A percentile compares a stretch with the other conserved stretches of the same genome.
Evolutionary conservation across 2,888 invertebrate species (phyloP).

Genomic region (Luffia ferchaultella): DNA sequence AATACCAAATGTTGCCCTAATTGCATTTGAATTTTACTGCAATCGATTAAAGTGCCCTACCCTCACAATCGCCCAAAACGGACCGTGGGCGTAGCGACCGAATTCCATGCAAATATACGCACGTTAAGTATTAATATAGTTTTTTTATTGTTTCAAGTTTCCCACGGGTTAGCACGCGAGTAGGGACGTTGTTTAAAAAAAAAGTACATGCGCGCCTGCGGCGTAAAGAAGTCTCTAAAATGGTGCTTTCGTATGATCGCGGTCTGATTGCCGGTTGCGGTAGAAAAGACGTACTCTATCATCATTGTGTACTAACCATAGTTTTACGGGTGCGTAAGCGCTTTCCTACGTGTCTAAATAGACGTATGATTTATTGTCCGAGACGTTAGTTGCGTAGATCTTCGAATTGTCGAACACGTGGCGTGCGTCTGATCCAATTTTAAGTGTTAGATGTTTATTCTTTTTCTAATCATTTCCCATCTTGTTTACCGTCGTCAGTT

Average conservation of each 20-base stretch:
- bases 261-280: slow-evolving; percentile 37
- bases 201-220: neutral
- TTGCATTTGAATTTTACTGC: neutral
- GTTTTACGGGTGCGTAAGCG: slow-evolving; percentile 39
- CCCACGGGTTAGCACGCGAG: slow-evolving; percentile 54
- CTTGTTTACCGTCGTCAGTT: no score
- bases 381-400: slow-evolving; percentile 24
- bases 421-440: no score
- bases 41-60: neutral
- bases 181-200: no score
- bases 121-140: slow-evolving; percentile 23
- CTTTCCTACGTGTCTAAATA: slow-evolving; percentile 44
- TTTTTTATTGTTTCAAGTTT: slow-evolving; percentile 38
- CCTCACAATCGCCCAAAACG: slow-evolving; percentile 4
- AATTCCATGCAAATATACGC: slow-evolving; percentile 44
- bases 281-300: slow-evolving; percentile 30
- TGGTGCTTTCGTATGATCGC: slow-evolving; percentile 45
- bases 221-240: slow-evolving; percentile 33
- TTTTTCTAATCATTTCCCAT: no score
- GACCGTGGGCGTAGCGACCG: slow-evolving; percentile 21
- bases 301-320: slow-evolving; percentile 45
- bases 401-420: slow-evolving; percentile 27
- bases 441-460: no score
- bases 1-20: neutral
- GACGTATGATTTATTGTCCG: slow-evolving; percentile 46